Percentiles rank a stretch among this genome's conserved stretches.
Evolutionary conservation across 1,140 invertebrate genomes (phyloP).

Genomic region (Phymastichus coffea): DNA sequence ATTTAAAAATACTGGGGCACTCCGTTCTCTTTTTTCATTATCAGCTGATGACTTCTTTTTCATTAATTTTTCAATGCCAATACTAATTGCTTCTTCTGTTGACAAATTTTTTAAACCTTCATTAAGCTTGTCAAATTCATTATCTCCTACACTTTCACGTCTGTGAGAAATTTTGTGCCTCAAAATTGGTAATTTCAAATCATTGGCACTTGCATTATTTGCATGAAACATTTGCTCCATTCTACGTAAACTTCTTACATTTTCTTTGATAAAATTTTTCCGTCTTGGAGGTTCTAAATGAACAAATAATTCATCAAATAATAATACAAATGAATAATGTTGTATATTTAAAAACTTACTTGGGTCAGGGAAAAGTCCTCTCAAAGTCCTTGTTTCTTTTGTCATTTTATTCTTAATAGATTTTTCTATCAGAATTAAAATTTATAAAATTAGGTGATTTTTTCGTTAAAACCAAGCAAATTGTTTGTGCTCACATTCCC

Average conservation of each 20-base stretch:
- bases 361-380: constrained; percentile 48
- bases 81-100: constrained; percentile 28
- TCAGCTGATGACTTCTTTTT: neutral
- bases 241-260: constrained; percentile 47
- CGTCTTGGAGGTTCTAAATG: constrained; percentile 40
- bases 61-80: constrained; percentile 9
- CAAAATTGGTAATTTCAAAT: constrained; percentile 32
- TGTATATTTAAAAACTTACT: constrained; percentile 38
- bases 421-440: no score
- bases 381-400: constrained; percentile 43
- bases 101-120: constrained; percentile 35
- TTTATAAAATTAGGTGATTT: no score
- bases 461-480: no score
- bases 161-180: constrained; percentile 20
- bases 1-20: constrained; percentile 20
- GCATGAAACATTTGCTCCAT: constrained; percentile 45
- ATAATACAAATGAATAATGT: neutral
- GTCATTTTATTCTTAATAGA: no score
- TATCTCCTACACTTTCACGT: neutral
- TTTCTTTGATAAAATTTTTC: constrained; percentile 55
- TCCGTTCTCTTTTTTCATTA: constrained; percentile 27
- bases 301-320: constrained; percentile 3
- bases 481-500: no score
- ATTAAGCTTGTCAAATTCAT: neutral
- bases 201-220: constrained; percentile 34